A percentile compares a stretch with the other conserved stretches of the same genome.
Evolutionary conservation across 2,888 invertebrate species (phyloP).

Genomic region (Drepanosiphum platanoidis): DNA sequence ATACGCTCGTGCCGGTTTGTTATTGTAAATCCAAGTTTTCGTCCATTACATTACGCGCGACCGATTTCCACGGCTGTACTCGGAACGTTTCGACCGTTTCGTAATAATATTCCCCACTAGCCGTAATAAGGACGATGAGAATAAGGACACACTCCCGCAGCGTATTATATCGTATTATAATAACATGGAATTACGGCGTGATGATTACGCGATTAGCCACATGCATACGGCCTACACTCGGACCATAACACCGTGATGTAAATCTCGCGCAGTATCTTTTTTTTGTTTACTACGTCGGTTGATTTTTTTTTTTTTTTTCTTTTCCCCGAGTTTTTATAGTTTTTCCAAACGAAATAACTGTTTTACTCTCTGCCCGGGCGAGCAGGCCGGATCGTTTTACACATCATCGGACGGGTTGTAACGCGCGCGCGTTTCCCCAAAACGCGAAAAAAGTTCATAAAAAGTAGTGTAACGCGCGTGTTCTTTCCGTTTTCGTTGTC

Average conservation of each 20-base stretch:
- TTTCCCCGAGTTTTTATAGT: not conserved
- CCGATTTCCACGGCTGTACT: not conserved
- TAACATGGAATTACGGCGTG: slow-evolving; percentile 3
- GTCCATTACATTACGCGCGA: not conserved
- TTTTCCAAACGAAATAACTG: not conserved
- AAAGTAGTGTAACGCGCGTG: too few species aligned
- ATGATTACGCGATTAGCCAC: not conserved
- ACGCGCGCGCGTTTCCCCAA: not conserved
- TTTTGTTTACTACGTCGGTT: not conserved
- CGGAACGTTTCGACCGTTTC: not conserved
- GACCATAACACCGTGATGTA: not conserved
- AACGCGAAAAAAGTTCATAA: too few species aligned
- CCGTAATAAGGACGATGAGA: not conserved
- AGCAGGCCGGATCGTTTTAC: too few species aligned
- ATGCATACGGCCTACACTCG: not conserved
- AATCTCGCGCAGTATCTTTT: not conserved
- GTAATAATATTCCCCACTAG: not conserved
- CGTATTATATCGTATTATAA: not conserved
- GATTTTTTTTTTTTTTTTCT: not conserved
- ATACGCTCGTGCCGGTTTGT: not conserved
- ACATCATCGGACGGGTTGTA: too few species aligned
- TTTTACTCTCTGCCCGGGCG: not conserved
- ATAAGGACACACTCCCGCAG: not conserved
- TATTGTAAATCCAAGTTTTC: not conserved
- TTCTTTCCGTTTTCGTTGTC: too few species aligned